Conservation (phyloP, 2,888 invertebrate species). For the Notocelia uddmanniana region DNA sequence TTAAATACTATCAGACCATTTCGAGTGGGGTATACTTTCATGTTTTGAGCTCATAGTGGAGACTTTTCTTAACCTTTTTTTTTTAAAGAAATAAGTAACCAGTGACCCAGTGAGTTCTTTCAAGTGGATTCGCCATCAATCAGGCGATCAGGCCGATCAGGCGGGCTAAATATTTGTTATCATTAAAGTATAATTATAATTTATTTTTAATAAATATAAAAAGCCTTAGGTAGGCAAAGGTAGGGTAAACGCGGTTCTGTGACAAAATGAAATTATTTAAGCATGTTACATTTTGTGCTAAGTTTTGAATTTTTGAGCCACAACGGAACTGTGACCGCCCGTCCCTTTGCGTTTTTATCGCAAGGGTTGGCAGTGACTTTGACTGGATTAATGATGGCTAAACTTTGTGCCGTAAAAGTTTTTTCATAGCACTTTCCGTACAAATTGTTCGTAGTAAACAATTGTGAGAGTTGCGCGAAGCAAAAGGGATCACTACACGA, state of each 20-base stretch:
- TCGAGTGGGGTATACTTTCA: background rate
- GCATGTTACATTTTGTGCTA: background rate
- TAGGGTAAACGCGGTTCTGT: no score
- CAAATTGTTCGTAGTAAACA: conserved; percentile 37
- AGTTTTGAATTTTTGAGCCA: background rate
- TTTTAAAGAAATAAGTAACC: background rate
- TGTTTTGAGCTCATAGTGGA: background rate
- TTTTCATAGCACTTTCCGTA: conserved; percentile 29
- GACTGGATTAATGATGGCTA: conserved; percentile 42
- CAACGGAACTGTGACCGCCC: background rate
- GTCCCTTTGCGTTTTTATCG: conserved; percentile 23
- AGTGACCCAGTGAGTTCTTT: no score
- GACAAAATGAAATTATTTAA: no score
- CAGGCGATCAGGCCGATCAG: no score
- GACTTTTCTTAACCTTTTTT: background rate
- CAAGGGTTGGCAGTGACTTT: conserved; percentile 43
- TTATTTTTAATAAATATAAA: no score
- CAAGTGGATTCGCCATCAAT: background rate
- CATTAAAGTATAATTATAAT: no score
- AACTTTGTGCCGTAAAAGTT: conserved; percentile 43
- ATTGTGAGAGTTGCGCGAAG: conserved; percentile 5
- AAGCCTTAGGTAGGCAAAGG: no score
- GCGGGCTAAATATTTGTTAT: no score
- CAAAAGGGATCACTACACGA: conserved; percentile 9
- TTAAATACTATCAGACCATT: background rate